Evolutionary conservation across 2,888 invertebrate species (phyloP).

Genomic region (Meiosimyza decipiens): DNA sequence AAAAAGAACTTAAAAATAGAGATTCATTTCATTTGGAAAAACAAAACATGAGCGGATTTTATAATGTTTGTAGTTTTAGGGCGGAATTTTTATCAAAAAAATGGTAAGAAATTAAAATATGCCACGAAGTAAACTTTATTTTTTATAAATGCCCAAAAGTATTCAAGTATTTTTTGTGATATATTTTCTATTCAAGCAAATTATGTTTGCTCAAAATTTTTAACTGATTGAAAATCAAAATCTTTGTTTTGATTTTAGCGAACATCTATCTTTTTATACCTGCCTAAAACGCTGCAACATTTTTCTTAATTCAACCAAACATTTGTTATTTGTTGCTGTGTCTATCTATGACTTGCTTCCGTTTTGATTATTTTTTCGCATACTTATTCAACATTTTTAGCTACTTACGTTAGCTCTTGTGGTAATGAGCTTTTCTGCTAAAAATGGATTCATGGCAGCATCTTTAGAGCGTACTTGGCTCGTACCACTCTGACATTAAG

Average conservation of each 20-base stretch:
- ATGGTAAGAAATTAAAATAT: slow-evolving; percentile 1
- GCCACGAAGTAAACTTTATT: neutral
- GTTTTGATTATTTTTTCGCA: too few relatives aligned
- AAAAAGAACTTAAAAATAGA: neutral
- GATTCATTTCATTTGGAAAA: neutral
- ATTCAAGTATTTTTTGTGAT: neutral
- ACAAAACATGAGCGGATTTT: slow-evolving; percentile 16
- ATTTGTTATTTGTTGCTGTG: neutral
- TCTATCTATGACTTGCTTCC: neutral
- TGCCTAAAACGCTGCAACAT: too few relatives aligned
- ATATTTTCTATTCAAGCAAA: neutral
- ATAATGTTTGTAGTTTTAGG: slow-evolving; percentile 12
- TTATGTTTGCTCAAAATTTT: neutral
- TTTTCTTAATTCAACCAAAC: too few relatives aligned
- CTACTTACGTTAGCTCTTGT: neutral
- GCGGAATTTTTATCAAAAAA: slow-evolving; percentile 1
- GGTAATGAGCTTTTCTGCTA: slow-evolving; percentile 19
- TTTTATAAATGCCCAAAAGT: neutral
- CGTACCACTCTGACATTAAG: slow-evolving; percentile 2
- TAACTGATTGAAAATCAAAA: too few relatives aligned
- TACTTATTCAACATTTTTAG: too few relatives aligned
- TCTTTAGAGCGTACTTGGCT: neutral
- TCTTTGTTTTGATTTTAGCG: too few relatives aligned
- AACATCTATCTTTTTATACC: too few relatives aligned
- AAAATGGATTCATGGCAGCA: slow-evolving; percentile 9